A percentile compares a stretch with the other conserved stretches of the same genome.
Conservation (phyloP, 2,797 vertebrate species). For the Thunnus albacares region DNA sequence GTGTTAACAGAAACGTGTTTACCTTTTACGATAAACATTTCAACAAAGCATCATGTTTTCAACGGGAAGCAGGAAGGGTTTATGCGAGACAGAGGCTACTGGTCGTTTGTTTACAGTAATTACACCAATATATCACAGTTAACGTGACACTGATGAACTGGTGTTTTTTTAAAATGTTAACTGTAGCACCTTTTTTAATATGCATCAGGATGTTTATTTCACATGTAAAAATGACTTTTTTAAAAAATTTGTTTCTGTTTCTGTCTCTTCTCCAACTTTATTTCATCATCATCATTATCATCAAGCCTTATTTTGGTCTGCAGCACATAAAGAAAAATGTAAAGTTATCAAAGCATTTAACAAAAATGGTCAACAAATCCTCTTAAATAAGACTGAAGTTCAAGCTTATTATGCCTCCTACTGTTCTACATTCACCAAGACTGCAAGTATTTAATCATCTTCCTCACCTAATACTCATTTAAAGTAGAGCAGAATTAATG, state of each 20-base stretch:
- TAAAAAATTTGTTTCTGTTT: neutral
- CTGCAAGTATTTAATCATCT: neutral
- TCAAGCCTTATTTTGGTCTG: too few species aligned
- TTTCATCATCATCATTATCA: too few species aligned
- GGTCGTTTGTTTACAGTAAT: slow-evolving; percentile 38
- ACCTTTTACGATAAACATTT: neutral
- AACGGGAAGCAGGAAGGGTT: slow-evolving; percentile 1
- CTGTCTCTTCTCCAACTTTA: slow-evolving; percentile 2
- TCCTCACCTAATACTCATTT: neutral
- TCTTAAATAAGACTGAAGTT: too few species aligned
- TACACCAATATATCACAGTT: slow-evolving; percentile 21
- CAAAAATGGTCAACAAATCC: too few species aligned
- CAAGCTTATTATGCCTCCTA: too few species aligned
- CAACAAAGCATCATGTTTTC: slow-evolving; percentile 19
- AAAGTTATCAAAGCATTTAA: too few species aligned
- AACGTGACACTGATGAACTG: slow-evolving; percentile 18
- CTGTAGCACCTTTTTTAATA: slow-evolving; percentile 26
- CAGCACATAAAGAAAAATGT: too few species aligned
- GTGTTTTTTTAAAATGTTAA: slow-evolving; percentile 18
- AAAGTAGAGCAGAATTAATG: too few species aligned
- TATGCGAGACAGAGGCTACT: slow-evolving; percentile 22
- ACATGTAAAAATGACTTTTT: too few species aligned
- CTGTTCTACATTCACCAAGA: neutral
- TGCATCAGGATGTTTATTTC: slow-evolving; percentile 1
- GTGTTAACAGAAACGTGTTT: slow-evolving; percentile 1